Percentiles rank a stretch among this genome's conserved stretches.
phyloP scores from a whole-genome alignment of 2,113 vertebrate species.

The Catharus minimus region DNA sequence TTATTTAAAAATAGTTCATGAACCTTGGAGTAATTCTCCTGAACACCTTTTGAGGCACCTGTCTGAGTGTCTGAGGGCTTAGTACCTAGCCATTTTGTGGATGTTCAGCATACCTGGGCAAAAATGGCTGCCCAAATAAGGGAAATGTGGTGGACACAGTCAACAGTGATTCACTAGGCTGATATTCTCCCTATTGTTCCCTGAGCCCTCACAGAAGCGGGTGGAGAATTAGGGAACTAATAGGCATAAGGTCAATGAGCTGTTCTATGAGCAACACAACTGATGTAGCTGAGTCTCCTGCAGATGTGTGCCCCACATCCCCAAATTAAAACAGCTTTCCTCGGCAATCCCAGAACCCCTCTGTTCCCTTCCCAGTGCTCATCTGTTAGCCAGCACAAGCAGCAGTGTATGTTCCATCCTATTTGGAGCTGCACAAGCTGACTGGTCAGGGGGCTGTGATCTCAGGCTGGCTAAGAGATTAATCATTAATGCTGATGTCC shows the following conservation, averaged over 20 bases:
- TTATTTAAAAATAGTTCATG: constrained; percentile 9
- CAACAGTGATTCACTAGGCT: constrained; percentile 39
- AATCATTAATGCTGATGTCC: not conserved
- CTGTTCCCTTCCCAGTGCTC: not conserved
- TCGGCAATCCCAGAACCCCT: not conserved
- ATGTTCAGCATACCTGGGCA: constrained; percentile 28
- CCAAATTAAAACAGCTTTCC: not conserved
- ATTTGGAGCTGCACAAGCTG: not conserved
- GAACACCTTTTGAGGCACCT: not conserved
- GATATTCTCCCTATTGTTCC: constrained; percentile 35
- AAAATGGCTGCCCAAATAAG: constrained; percentile 46
- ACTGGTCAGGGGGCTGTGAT: not conserved
- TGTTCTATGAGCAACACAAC: not conserved
- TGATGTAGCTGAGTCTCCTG: not conserved
- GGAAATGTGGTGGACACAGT: not conserved
- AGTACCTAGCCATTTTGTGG: not conserved
- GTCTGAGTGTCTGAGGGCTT: not conserved
- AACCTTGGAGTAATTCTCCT: not conserved
- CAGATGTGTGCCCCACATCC: not conserved
- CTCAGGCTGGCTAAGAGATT: not conserved
- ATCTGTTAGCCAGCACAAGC: not conserved
- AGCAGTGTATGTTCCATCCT: rapidly evolving
- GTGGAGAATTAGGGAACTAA: constrained; percentile 16
- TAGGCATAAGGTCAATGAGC: constrained; percentile 13
- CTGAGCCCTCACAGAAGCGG: not conserved